Evolutionary conservation across 1,140 invertebrate species (phyloP).

Genomic region (Oscheius sp.): DNA sequence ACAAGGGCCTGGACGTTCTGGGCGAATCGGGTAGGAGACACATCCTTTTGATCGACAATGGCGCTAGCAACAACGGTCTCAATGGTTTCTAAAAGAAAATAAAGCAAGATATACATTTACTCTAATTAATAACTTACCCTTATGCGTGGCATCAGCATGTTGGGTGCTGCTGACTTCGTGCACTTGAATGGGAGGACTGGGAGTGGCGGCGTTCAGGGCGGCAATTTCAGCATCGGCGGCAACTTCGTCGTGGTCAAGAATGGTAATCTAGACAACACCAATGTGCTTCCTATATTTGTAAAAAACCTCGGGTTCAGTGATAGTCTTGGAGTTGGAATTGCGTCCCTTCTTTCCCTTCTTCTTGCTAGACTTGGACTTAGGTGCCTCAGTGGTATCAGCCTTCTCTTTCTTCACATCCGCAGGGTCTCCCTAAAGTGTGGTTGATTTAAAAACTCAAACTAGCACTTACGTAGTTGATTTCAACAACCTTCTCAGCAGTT

Average conservation of each 20-base stretch:
- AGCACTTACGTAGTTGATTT: no score
- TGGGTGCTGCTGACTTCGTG: conserved; percentile 26
- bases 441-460: no score
- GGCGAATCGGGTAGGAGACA: conserved; percentile 12
- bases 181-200: conserved; percentile 34
- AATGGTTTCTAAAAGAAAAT: conserved; percentile 22
- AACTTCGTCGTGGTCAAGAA: conserved; percentile 7
- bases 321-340: conserved; percentile 17
- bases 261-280: no score
- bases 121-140: not conserved
- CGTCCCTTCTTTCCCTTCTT: conserved; percentile 24
- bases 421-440: no score
- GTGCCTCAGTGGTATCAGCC: not conserved
- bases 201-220: conserved; percentile 8
- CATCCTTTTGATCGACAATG: conserved; percentile 6
- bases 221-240: conserved; percentile 22
- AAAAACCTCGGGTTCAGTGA: not conserved
- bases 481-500: no score
- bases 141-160: not conserved
- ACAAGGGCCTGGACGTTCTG: conserved; percentile 13
- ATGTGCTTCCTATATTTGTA: no score
- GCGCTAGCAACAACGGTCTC: conserved; percentile 5
- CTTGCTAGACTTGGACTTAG: conserved; percentile 18
- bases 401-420: not conserved
- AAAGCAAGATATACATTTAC: not conserved